These are phyloP conservation scores for Apis cerana DNA, from an alignment of 1,140 invertebrate species.

Conservation along the genomic window DNA sequence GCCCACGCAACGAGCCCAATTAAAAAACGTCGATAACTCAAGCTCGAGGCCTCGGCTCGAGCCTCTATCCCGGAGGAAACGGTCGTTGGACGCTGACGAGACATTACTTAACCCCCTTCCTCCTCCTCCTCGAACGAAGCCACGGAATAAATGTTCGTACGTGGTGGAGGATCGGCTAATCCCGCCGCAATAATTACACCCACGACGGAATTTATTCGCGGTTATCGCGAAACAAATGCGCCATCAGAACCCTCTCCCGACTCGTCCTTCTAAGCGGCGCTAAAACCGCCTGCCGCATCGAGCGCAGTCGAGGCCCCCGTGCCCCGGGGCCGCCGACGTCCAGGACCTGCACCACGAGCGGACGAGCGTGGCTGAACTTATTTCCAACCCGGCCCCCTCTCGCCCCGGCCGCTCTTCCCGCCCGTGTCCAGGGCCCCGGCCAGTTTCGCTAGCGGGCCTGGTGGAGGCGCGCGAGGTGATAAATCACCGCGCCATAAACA, in stretches of 20 bases:
- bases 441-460: slow-evolving; percentile 46
- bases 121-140: background rate
- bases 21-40: slow-evolving; percentile 53
- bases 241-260: slow-evolving; percentile 15
- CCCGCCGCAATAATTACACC: slow-evolving; percentile 52
- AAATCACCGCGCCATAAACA: slow-evolving; percentile 81
- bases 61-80: slow-evolving; percentile 28
- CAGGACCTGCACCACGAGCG: slow-evolving; percentile 1
- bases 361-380: slow-evolving; percentile 70
- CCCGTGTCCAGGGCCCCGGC: background rate
- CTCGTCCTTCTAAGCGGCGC: slow-evolving; percentile 63
- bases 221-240: slow-evolving; percentile 60
- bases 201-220: slow-evolving; percentile 61
- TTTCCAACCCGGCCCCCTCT: slow-evolving; percentile 42
- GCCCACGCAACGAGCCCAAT: slow-evolving; percentile 45
- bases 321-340: slow-evolving; percentile 13
- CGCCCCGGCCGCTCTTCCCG: background rate
- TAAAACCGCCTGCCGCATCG: slow-evolving; percentile 54
- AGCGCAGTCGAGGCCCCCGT: too few relatives aligned
- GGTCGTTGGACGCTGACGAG: slow-evolving; percentile 30
- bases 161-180: slow-evolving; percentile 14
- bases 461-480: slow-evolving; percentile 72
- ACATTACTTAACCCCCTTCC: slow-evolving; percentile 24
- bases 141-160: background rate
- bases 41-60: background rate